phyloP scores from a whole-genome alignment of 2,797 vertebrate genomes.

The Champsocephalus esox region DNA sequence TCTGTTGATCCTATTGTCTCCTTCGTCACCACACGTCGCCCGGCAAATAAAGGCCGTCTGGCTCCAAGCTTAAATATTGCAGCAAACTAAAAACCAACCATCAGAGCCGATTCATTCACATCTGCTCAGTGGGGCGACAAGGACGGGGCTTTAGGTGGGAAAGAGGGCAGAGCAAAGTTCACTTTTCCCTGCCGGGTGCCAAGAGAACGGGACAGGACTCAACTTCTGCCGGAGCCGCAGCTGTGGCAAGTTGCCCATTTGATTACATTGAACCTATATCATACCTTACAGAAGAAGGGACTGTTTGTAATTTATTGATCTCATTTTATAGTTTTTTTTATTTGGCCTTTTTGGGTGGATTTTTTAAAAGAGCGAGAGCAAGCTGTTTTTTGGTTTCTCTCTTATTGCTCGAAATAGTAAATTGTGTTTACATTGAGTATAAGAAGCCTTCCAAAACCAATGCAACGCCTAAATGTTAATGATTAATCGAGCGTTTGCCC shows the following conservation, averaged over 20 bases:
- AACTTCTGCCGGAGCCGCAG: conserved; percentile 86
- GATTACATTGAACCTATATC: conserved; percentile 70
- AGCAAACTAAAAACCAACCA: conserved; percentile 96
- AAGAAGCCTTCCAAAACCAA: not conserved
- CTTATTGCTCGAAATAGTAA: conserved; percentile 1
- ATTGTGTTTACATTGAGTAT: conserved; percentile 7
- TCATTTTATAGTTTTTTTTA: conserved; percentile 32
- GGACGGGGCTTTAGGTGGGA: conserved; percentile 93
- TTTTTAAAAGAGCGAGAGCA: conserved; percentile 15
- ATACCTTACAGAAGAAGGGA: conserved; percentile 43
- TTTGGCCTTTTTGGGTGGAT: not conserved
- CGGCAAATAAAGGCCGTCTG: conserved; percentile 96
- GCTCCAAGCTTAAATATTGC: conserved; percentile 95
- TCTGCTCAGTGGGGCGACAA: conserved; percentile 97
- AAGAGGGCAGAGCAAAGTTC: conserved; percentile 91
- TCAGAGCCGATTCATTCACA: conserved; percentile 96
- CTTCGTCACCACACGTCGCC: conserved; percentile 90
- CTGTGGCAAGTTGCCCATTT: conserved; percentile 93
- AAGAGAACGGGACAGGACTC: conserved; percentile 89
- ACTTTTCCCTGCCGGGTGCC: conserved; percentile 88
- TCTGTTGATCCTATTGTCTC: conserved; percentile 91
- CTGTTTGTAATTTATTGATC: conserved; percentile 30
- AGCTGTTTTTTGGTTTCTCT: conserved; percentile 19
- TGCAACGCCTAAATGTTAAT: not conserved
- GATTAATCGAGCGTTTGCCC: not conserved